A percentile compares a stretch with the other conserved stretches of the same genome.
These are phyloP conservation scores for Nothocercus julius DNA, from an alignment of 2,113 vertebrate species.

Conservation along the genomic window DNA sequence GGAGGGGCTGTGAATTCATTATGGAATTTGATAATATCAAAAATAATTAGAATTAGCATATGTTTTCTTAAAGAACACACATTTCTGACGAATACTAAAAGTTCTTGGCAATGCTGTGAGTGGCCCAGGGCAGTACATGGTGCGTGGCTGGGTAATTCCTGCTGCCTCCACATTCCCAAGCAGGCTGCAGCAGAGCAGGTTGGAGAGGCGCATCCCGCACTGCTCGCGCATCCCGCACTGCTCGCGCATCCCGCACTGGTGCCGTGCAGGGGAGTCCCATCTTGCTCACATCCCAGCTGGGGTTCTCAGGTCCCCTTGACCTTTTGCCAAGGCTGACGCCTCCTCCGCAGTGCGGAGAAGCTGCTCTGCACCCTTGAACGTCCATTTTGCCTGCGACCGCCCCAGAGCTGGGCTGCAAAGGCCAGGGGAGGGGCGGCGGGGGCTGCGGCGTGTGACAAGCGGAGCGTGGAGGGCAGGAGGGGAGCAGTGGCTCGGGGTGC, in stretches of 20 bases:
- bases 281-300: neutral
- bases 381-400: rapidly evolving
- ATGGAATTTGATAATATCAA: neutral
- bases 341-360: neutral
- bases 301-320: neutral
- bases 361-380: neutral
- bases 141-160: neutral
- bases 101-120: neutral
- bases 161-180: neutral
- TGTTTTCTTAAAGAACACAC: neutral
- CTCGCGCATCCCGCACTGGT: too few species aligned
- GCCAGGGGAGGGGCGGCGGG: neutral
- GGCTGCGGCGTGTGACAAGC: neutral
- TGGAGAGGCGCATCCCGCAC: too few species aligned
- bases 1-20: neutral
- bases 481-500: neutral
- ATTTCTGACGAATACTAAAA: neutral
- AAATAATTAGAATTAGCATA: neutral
- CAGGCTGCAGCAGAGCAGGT: neutral
- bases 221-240: too few species aligned
- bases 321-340: neutral
- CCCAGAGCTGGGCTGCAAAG: neutral
- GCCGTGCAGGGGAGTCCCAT: too few species aligned
- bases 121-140: neutral
- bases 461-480: rapidly evolving